A percentile compares a stretch with the other conserved stretches of the same genome.
Conservation (phyloP, 2,113 vertebrate species). For the Trichechus manatus region DNA sequence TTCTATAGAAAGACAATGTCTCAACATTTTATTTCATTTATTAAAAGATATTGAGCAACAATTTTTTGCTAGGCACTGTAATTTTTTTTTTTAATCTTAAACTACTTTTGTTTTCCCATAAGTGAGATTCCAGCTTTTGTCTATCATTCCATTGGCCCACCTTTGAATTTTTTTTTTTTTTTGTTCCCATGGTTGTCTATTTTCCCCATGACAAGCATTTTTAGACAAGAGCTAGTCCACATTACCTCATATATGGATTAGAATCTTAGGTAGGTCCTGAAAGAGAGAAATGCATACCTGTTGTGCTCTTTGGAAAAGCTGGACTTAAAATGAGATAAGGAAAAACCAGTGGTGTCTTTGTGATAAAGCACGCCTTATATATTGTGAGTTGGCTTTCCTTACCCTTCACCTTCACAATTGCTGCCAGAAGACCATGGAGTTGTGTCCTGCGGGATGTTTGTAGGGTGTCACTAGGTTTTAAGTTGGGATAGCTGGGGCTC, state of each 20-base stretch:
- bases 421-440: neutral
- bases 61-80: neutral
- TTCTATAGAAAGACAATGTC: neutral
- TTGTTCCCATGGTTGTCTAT: neutral
- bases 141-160: neutral
- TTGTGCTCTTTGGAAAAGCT: neutral
- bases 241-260: neutral
- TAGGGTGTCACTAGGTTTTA: neutral
- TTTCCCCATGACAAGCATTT: neutral
- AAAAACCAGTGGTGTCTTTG: neutral
- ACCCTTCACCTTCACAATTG: neutral
- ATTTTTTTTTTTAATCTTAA: neutral
- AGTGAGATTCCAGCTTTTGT: neutral
- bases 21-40: slow-evolving; percentile 41
- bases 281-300: neutral
- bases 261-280: neutral
- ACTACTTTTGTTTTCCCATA: neutral
- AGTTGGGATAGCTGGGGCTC: neutral
- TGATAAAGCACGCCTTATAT: neutral
- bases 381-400: neutral
- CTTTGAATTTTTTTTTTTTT: neutral
- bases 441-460: neutral
- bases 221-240: neutral
- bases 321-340: neutral
- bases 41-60: neutral